A percentile compares a stretch with the other conserved stretches of the same genome.
Evolutionary conservation across 2,888 invertebrate species (phyloP).

Genomic region (Drosophila nigricruria): DNA sequence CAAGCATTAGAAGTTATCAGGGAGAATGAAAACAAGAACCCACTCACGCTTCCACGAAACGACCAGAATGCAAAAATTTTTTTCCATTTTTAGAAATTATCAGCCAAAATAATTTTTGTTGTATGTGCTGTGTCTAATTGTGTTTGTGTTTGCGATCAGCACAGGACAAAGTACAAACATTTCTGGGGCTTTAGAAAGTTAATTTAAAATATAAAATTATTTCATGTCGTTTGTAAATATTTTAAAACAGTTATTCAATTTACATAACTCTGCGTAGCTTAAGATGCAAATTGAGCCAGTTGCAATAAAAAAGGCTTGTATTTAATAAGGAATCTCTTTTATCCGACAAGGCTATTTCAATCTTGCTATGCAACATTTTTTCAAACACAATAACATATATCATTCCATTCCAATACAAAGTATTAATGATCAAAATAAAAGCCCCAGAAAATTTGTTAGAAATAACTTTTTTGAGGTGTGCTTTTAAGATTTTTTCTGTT

Average conservation of each 20-base stretch:
- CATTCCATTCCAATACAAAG: background rate
- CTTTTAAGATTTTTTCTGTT: background rate
- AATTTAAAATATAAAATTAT: background rate
- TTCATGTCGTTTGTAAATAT: no score
- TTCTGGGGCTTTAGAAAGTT: background rate
- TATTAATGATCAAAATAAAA: background rate
- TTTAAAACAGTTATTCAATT: no score
- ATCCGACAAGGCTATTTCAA: background rate
- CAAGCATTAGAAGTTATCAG: slow-evolving; percentile 36
- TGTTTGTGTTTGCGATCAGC: slow-evolving; percentile 16
- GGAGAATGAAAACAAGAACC: slow-evolving; percentile 18
- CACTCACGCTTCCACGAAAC: slow-evolving; percentile 40
- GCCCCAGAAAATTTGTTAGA: slow-evolving; percentile 1
- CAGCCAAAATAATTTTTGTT: slow-evolving; percentile 79
- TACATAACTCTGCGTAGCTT: background rate
- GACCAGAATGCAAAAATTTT: background rate
- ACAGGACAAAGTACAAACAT: slow-evolving; percentile 16
- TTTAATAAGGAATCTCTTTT: background rate
- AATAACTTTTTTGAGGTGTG: background rate
- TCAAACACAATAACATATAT: no score
- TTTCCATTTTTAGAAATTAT: slow-evolving; percentile 21
- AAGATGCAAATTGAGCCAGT: no score
- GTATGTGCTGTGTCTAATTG: slow-evolving; percentile 24
- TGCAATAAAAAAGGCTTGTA: background rate
- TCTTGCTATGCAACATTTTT: background rate